Percentiles rank a stretch among this genome's conserved stretches.
Conservation (phyloP, 2,888 invertebrate genomes). For the Tenthredo amoena region DNA sequence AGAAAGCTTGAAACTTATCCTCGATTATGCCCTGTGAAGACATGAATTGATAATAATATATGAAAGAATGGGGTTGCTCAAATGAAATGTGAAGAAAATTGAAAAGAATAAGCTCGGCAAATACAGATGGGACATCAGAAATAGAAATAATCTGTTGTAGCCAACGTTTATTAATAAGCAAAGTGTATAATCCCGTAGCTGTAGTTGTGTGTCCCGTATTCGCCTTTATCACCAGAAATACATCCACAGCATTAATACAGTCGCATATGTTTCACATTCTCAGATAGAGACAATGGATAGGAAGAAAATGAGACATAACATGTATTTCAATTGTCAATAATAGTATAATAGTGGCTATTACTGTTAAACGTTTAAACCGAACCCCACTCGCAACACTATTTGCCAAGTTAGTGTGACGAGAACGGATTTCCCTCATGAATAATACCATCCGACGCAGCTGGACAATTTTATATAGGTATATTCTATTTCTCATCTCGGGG, state of each 20-base stretch:
- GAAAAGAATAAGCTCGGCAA: constrained; percentile 27
- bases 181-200: constrained; percentile 34
- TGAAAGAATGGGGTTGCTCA: not conserved
- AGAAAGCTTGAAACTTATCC: not conserved
- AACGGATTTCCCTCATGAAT: constrained; percentile 38
- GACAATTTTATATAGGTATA: not conserved
- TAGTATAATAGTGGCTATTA: constrained; percentile 32
- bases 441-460: not conserved
- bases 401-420: not conserved
- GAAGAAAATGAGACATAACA: constrained; percentile 39
- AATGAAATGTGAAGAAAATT: constrained; percentile 10
- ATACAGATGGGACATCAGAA: constrained; percentile 40
- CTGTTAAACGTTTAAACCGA: constrained; percentile 41
- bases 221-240: not conserved
- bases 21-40: not conserved
- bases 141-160: constrained; percentile 49
- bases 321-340: constrained; percentile 46
- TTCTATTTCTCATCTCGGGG: not conserved
- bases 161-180: constrained; percentile 35
- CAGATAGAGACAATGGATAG: constrained; percentile 27
- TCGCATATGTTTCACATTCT: constrained; percentile 17
- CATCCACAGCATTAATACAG: not conserved
- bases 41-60: not conserved
- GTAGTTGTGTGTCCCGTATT: not conserved
- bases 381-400: constrained; percentile 37